These are phyloP conservation scores for Ammodramus savannarum DNA, from an alignment of 2,113 vertebrate genomes.

Conservation along the genomic window DNA sequence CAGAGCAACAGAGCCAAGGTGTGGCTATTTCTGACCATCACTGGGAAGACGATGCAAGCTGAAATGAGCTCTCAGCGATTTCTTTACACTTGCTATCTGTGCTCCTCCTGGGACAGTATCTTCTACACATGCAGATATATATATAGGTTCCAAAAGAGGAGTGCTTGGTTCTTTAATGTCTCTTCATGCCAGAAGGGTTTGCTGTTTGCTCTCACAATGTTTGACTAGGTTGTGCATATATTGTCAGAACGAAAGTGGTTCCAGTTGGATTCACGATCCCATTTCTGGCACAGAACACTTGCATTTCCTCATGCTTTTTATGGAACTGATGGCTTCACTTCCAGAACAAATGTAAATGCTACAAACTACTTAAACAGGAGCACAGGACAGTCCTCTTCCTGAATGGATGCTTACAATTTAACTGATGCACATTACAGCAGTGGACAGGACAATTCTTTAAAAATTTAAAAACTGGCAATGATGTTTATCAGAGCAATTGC, in stretches of 20 bases:
- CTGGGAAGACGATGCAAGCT: neutral
- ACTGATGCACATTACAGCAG: neutral
- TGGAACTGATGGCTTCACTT: neutral
- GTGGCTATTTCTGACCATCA: neutral
- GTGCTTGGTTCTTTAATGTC: neutral
- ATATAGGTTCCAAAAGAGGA: neutral
- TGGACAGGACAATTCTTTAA: neutral
- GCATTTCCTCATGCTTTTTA: neutral
- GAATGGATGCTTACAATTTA: neutral
- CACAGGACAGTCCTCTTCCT: neutral
- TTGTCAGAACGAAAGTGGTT: neutral
- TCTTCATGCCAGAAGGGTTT: neutral
- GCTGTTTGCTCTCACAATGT: neutral
- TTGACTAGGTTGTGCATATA: fast-evolving
- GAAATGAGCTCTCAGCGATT: neutral
- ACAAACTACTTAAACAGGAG: neutral
- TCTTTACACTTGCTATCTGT: neutral
- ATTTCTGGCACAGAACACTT: neutral
- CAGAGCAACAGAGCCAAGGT: neutral
- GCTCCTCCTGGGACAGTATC: neutral
- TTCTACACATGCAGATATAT: neutral
- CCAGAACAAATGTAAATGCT: neutral
- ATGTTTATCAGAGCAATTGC: neutral
- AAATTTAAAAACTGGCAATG: neutral
- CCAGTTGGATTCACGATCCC: neutral